These are phyloP conservation scores for Poeciliopsis retropinna DNA, from an alignment of 2,113 vertebrate genomes.

Conservation along the genomic window DNA sequence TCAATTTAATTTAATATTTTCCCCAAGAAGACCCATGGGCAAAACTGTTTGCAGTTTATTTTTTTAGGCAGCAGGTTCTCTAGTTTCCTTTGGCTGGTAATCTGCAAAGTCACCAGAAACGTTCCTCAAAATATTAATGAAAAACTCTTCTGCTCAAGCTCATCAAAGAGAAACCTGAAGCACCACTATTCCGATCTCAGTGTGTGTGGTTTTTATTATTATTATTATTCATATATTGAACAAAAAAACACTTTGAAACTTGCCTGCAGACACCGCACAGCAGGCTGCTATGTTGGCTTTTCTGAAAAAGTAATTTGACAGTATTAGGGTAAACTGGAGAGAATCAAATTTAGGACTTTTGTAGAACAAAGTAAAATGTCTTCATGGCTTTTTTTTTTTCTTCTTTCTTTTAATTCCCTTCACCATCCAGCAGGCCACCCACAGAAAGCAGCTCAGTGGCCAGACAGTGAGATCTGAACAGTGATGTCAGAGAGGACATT, in stretches of 20 bases:
- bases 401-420: neutral
- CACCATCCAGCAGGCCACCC: constrained; percentile 3
- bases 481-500: constrained; percentile 62
- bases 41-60: neutral
- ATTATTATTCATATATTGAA: constrained; percentile 21
- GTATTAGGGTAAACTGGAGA: neutral
- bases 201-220: constrained; percentile 2
- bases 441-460: constrained; percentile 8
- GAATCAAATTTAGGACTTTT: constrained; percentile 19
- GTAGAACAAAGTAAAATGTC: constrained; percentile 18
- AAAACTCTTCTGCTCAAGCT: constrained; percentile 13
- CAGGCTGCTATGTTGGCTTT: constrained; percentile 25
- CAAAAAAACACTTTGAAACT: constrained; percentile 47
- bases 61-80: neutral
- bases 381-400: neutral
- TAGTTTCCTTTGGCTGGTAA: constrained; percentile 3
- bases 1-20: neutral
- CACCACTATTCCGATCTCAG: constrained; percentile 8
- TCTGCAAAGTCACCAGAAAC: constrained; percentile 26
- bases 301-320: constrained; percentile 34
- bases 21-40: constrained; percentile 1
- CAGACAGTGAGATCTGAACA: constrained; percentile 8
- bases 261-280: constrained; percentile 37
- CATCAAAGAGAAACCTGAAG: constrained; percentile 33
- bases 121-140: constrained; percentile 1